A percentile compares a stretch with the other conserved stretches of the same genome.
Evolutionary conservation across 2,113 vertebrate genomes (phyloP).

Genomic region (Grammatotria lemairii): DNA sequence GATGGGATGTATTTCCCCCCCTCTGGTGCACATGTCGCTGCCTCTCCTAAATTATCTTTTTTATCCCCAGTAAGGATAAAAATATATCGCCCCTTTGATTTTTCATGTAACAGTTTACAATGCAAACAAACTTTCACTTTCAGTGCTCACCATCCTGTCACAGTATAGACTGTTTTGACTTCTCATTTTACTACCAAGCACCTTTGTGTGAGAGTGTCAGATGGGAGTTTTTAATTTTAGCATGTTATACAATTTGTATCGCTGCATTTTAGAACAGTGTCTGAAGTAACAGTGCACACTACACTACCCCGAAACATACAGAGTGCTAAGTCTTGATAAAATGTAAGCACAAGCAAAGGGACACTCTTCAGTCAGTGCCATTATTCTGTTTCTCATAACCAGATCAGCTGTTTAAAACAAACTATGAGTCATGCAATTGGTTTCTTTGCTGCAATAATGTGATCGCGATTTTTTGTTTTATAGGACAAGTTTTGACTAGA

Average conservation of each 20-base stretch:
- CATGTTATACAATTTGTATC: not conserved
- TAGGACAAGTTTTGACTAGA: not conserved
- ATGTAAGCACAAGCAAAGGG: not conserved
- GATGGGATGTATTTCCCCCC: not conserved
- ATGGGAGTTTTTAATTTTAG: not conserved
- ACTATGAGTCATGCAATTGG: not conserved
- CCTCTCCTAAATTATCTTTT: not conserved
- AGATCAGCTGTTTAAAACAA: not conserved
- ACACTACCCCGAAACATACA: not conserved
- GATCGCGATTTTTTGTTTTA: not conserved
- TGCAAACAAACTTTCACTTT: not conserved
- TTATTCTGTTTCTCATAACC: not conserved
- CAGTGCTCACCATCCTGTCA: not conserved
- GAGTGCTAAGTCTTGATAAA: not conserved
- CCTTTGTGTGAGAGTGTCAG: not conserved
- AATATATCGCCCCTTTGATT: not conserved
- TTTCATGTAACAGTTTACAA: not conserved
- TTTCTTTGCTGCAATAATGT: not conserved
- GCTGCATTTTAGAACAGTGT: not conserved
- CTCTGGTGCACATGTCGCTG: not conserved
- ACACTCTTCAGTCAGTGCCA: not conserved
- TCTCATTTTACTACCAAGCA: not conserved
- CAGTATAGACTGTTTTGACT: not conserved
- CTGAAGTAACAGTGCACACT: not conserved
- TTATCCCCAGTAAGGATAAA: not conserved